phyloP scores from a whole-genome alignment of 1,140 invertebrate species.

The Periplaneta americana region DNA sequence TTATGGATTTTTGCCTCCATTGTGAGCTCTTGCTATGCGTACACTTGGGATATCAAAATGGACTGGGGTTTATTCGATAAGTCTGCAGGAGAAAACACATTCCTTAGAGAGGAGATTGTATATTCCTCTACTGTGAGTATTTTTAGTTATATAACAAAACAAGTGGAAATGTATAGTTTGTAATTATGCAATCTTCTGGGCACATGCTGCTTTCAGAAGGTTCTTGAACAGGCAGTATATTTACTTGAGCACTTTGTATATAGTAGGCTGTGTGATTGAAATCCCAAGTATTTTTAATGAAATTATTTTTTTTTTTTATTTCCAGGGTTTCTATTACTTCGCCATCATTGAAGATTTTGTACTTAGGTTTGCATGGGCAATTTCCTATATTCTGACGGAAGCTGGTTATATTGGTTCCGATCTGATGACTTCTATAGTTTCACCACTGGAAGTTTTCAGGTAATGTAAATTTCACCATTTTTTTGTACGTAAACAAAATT shows the following conservation, averaged over 20 bases:
- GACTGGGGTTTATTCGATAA: conserved; percentile 97
- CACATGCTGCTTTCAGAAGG: too few relatives aligned
- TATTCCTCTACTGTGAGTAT: conserved; percentile 55
- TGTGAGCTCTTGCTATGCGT: conserved; percentile 77
- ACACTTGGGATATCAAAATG: conserved; percentile 96
- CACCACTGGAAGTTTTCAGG: conserved; percentile 78
- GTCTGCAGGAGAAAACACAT: conserved; percentile 75
- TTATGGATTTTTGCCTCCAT: conserved; percentile 70
- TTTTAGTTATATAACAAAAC: too few relatives aligned
- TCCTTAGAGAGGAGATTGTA: conserved; percentile 71
- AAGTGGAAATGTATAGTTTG: too few relatives aligned
- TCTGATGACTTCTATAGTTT: conserved; percentile 68
- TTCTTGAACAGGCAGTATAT: too few relatives aligned
- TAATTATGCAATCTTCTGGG: too few relatives aligned
- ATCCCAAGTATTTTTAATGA: background rate
- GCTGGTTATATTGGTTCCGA: conserved; percentile 64
- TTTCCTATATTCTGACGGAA: conserved; percentile 73
- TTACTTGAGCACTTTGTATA: background rate
- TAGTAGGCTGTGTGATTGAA: background rate
- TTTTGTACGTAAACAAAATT: too few relatives aligned
- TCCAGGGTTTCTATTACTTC: conserved; percentile 63
- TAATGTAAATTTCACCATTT: too few relatives aligned
- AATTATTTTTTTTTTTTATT: too few relatives aligned
- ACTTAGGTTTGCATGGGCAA: conserved; percentile 77
- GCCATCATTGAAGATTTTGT: conserved; percentile 76